Evolutionary conservation across 2,888 invertebrate species (phyloP), one percentile per base, ranked within the genome.

Genomic region (Rhorus exstirpatorius): DNA sequence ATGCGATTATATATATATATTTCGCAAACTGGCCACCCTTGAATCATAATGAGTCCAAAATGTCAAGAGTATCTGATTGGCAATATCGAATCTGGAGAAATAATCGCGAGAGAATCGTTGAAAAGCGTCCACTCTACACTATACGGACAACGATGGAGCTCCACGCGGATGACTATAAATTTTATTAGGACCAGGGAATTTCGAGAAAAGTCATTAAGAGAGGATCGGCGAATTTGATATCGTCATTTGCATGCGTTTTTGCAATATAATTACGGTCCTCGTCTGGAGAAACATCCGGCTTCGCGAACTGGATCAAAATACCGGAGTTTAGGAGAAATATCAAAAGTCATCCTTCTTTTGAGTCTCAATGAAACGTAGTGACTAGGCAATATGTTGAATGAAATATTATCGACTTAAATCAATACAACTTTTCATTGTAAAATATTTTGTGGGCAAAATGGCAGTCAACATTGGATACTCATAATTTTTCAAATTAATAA

Each of bases 31-130:
- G 63, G 79, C 70, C 76, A 81, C 70, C 81, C 67, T 79, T 79
- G 81, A 81, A 74, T 70, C 35, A 60, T 60, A 63, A 79, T 68
- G 78, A 77, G 38, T 61, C 21, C 38, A 58, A 81, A 83, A 83
- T 83, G 71, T 83, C 83, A 84, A 58, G 72, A 58, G 51, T 10
- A 35, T 24, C 8, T 12, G 49, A 49, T 31, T 31, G 19, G 44
- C 14, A 31, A 61, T 35, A 31, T 14, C 67, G 60, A 53, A 74
- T 12, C 61, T 12, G 8, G 19, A 61, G 68, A 14, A 21, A 55
- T 10, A 55, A 26, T 53, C 6, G 19, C 38, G 60, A 7, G 14
- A 60, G 51, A 70, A 61, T 77, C 19, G 14, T 60, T 17, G 3
- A 17, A 41, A 21, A 46, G 35, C 41, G 10, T 14, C 38, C 17